Evolutionary conservation across 2,888 invertebrate species (phyloP), one percentile per base, ranked within the genome.

Genomic region (Cartodere bifasciata): DNA sequence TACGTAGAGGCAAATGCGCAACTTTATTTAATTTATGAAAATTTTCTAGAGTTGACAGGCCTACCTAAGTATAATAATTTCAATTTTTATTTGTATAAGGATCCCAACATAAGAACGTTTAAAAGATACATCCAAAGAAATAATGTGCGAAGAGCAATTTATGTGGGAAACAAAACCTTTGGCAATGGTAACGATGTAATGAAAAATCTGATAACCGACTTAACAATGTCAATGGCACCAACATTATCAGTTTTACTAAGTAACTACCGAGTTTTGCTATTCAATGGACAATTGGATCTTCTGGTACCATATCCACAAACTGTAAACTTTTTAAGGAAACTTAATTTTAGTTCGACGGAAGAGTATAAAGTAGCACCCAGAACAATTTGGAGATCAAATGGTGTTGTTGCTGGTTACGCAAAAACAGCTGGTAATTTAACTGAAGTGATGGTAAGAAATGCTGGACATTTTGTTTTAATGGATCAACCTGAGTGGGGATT

Each of bases 271-370:
- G 70, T 86, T 7, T 67, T 88, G 22, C 67, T 88, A 32, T 91
- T 88, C 55, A 87, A 75, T 50, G 91, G 91, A 0, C 90, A 91
- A 52, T 53, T 91, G 38, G 91, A 92, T 53, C 76, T 91, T 9
- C 83, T 88, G 38, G 81, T 87, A 0, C 83, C 86, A 0, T 84
- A 85, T 57, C 83, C 86, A 0, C 50, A 83, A 26, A 88, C 87
- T 0, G 69, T 79, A 13, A 79, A 77, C 49, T 86, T 80, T 54
- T 57, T 91, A 14, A 64, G 68, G 37, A 65, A 71, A 13, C 61
- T 86, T 3, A 65, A 75, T 17, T 86, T 84, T 62, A 65, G 61
- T n/a, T 71, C 68, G 1, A 60, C 73, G 1, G 64, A 63, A 1
- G 64, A 68, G 2, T 86, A 81, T 52, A 70, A 68, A 44, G 60